These are phyloP conservation scores for Oceanites oceanicus DNA, from an alignment of 2,113 vertebrate genomes.

Conservation along the genomic window DNA sequence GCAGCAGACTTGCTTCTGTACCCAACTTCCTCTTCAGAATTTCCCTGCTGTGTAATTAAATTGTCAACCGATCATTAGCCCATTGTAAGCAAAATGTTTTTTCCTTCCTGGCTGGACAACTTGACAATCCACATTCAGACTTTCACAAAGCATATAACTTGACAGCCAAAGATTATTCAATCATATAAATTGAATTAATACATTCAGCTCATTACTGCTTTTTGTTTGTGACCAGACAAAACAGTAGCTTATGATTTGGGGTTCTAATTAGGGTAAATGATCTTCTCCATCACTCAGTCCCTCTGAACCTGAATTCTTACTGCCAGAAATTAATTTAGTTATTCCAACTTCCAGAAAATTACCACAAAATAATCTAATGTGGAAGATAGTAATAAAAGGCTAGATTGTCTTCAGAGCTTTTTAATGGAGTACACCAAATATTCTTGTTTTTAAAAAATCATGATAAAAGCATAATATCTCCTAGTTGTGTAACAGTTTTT, in stretches of 20 bases:
- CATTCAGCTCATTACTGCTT: background rate
- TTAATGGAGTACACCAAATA: background rate
- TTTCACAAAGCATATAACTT: background rate
- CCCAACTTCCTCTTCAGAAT: background rate
- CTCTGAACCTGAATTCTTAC: background rate
- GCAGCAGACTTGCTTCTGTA: background rate
- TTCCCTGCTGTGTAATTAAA: background rate
- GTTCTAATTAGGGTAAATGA: background rate
- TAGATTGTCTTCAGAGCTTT: background rate
- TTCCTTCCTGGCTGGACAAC: background rate
- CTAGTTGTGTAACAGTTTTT: background rate
- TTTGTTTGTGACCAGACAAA: background rate
- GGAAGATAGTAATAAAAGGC: background rate
- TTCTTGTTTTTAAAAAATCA: background rate
- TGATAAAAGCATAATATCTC: background rate
- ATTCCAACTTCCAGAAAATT: background rate
- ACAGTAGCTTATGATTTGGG: background rate
- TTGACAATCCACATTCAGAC: background rate
- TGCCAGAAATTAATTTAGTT: background rate
- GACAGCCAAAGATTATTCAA: background rate
- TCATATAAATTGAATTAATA: background rate
- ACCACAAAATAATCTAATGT: background rate
- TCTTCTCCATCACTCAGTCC: background rate
- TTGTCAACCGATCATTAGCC: background rate
- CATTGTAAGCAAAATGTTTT: background rate